Conservation (phyloP, 2,888 invertebrate genomes). For the Catocala fraxini region DNA sequence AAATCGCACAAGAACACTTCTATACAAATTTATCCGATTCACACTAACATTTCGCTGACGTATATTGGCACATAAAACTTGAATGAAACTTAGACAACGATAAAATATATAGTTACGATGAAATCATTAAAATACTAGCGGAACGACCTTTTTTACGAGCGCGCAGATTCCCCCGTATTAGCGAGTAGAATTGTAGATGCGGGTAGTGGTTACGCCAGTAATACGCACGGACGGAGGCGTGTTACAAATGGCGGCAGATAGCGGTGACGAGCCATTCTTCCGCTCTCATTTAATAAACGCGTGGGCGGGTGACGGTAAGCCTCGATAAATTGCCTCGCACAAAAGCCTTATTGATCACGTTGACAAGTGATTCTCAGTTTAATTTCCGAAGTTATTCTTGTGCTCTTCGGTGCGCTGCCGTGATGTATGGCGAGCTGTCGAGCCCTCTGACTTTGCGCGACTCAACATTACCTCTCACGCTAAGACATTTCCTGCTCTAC, state of each 20-base stretch:
- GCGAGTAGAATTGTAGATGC: not conserved
- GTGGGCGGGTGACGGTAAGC: not conserved
- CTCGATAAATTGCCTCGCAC: constrained; percentile 4
- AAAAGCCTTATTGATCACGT: constrained; percentile 8
- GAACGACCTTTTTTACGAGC: constrained; percentile 2
- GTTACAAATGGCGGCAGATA: constrained; percentile 7
- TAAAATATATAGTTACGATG: constrained; percentile 1
- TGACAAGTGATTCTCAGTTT: not conserved
- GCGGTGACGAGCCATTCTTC: constrained; percentile 8
- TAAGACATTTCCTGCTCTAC: too few species aligned
- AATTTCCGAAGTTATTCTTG: constrained; percentile 3
- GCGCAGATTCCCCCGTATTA: not conserved
- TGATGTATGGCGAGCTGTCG: not conserved
- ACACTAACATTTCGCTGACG: not conserved
- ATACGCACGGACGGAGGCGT: not conserved
- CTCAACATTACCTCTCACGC: too few species aligned
- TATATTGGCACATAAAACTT: constrained; percentile 1
- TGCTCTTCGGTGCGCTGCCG: not conserved
- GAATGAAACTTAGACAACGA: not conserved
- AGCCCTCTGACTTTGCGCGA: not conserved
- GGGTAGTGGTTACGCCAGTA: not conserved
- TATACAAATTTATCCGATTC: too few species aligned
- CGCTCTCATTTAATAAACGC: constrained; percentile 5
- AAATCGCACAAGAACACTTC: too few species aligned
- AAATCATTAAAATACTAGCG: not conserved